phyloP scores from a whole-genome alignment of 2,113 vertebrate genomes.

The Muscicapa adusta region DNA sequence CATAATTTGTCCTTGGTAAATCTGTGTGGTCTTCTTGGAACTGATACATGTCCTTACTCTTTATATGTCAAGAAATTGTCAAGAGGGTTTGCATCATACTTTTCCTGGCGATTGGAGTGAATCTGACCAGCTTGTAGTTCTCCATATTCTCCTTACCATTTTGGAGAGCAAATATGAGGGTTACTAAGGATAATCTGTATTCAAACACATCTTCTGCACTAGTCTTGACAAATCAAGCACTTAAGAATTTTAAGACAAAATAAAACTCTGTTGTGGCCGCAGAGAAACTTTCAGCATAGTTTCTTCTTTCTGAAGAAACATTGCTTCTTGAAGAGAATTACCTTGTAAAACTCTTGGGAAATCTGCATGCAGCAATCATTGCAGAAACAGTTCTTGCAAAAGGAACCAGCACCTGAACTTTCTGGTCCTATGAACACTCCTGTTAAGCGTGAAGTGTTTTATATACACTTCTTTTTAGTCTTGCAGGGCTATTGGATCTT shows the following conservation, averaged over 20 bases:
- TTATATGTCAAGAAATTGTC: not conserved
- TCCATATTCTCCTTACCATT: not conserved
- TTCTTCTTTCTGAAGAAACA: not conserved
- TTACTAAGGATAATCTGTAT: not conserved
- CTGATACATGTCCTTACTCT: not conserved
- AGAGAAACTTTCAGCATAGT: not conserved
- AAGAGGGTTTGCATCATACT: not conserved
- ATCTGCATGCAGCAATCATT: not conserved
- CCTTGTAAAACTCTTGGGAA: not conserved
- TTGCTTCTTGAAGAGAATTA: not conserved
- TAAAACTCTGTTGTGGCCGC: not conserved
- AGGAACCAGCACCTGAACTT: not conserved
- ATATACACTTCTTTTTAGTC: not conserved
- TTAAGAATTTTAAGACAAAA: not conserved
- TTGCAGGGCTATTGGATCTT: not conserved
- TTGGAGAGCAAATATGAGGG: not conserved
- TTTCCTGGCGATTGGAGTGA: not conserved
- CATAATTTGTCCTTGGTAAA: not conserved
- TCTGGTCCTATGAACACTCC: not conserved
- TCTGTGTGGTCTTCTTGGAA: not conserved
- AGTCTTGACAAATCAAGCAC: not conserved
- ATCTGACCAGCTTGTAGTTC: not conserved
- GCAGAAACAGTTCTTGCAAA: not conserved
- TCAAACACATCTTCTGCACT: not conserved
- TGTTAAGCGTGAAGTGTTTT: not conserved